These are phyloP conservation scores for Megaceryle torquata DNA, from an alignment of 2,113 vertebrate species.

Conservation along the genomic window DNA sequence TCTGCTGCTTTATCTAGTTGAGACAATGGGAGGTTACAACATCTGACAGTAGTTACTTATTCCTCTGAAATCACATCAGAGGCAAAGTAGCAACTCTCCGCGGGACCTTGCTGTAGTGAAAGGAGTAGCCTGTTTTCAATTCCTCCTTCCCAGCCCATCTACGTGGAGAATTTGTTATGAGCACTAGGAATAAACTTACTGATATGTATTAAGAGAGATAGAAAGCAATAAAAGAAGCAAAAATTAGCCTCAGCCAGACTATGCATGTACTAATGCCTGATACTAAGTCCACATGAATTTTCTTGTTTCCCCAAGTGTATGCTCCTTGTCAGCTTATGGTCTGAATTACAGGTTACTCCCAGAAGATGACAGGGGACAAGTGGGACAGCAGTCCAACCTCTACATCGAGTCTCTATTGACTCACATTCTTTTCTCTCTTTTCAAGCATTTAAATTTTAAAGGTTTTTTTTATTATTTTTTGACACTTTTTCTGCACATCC, in stretches of 20 bases:
- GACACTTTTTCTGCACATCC: conserved; percentile 15
- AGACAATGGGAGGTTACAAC: neutral
- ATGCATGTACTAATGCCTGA: neutral
- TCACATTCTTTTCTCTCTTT: neutral
- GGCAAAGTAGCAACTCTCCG: neutral
- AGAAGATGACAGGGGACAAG: neutral
- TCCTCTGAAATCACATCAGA: neutral
- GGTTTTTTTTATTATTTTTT: conserved; percentile 12
- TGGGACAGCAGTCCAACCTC: neutral
- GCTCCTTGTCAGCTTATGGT: too few species aligned
- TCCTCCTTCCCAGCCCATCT: neutral
- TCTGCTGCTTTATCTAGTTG: neutral
- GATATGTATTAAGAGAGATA: neutral
- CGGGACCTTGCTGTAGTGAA: neutral
- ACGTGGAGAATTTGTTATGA: neutral
- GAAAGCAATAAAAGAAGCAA: neutral
- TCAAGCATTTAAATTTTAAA: conserved; percentile 32
- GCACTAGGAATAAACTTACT: neutral
- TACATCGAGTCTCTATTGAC: neutral
- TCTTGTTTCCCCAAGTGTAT: neutral
- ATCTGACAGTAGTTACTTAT: neutral
- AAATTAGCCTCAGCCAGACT: neutral
- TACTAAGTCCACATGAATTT: neutral
- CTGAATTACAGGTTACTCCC: neutral
- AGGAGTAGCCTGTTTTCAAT: neutral